phyloP scores from a whole-genome alignment of 1,140 invertebrate species.

The Laodelphax striatellus region DNA sequence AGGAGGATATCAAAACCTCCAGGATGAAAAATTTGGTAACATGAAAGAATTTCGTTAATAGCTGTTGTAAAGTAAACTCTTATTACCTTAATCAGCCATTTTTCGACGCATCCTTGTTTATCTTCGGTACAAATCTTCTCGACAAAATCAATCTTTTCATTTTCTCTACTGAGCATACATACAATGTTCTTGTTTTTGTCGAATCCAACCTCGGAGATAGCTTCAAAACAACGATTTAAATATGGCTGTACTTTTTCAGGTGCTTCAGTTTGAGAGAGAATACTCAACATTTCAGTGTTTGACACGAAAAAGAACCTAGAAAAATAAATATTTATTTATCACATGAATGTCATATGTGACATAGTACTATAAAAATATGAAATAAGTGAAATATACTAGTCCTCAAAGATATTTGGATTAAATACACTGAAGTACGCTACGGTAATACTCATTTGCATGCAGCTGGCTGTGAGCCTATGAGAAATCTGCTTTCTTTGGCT shows the following conservation, averaged over 20 bases:
- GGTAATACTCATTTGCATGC: no score
- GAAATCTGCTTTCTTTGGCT: no score
- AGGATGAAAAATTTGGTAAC: no score
- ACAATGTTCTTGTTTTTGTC: conserved; percentile 62
- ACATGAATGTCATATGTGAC: no score
- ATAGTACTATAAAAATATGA: no score
- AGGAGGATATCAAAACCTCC: no score
- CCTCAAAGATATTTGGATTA: no score
- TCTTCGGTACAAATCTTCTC: conserved; percentile 60
- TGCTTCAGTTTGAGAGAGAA: conserved; percentile 86
- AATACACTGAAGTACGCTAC: no score
- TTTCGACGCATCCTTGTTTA: conserved; percentile 80
- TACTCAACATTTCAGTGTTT: conserved; percentile 91
- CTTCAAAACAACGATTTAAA: conserved; percentile 85
- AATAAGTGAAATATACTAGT: no score
- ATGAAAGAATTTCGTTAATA: no score
- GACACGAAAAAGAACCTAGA: conserved; percentile 86
- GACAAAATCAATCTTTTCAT: conserved; percentile 61
- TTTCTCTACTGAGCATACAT: conserved; percentile 75
- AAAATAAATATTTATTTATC: conserved; percentile 4
- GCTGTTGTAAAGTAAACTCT: no score
- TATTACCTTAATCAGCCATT: conserved; percentile 67
- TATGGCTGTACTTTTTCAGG: conserved; percentile 77
- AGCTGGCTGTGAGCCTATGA: no score
- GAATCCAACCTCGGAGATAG: conserved; percentile 58